Conservation (phyloP, 1,140 invertebrate genomes). For the Idris sp. region DNA sequence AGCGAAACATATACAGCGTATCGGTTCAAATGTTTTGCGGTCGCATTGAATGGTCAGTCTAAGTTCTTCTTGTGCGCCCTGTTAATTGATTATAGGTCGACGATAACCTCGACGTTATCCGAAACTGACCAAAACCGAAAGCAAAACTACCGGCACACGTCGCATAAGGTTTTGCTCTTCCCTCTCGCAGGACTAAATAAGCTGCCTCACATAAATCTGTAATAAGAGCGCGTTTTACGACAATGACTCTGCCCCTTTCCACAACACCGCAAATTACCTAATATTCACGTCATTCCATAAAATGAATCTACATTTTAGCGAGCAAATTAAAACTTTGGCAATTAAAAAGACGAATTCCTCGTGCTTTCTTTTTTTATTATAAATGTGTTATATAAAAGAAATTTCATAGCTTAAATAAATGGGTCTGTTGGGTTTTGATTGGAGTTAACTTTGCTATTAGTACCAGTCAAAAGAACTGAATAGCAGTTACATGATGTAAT, state of each 20-base stretch:
- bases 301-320: no score
- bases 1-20: constrained; percentile 53
- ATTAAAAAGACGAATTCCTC: no score
- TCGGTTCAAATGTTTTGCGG: constrained; percentile 70
- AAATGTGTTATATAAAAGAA: no score
- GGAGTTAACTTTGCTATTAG: constrained; percentile 33
- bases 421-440: constrained; percentile 34
- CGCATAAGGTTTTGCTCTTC: constrained; percentile 56
- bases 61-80: constrained; percentile 68
- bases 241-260: constrained; percentile 53
- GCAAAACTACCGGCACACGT: constrained; percentile 11
- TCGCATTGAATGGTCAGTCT: constrained; percentile 58
- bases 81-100: constrained; percentile 75
- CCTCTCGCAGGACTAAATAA: constrained; percentile 44
- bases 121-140: constrained; percentile 59
- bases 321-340: no score
- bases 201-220: constrained; percentile 72
- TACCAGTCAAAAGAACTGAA: constrained; percentile 40
- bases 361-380: no score
- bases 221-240: constrained; percentile 71
- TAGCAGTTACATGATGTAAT: constrained; percentile 49
- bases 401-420: no score
- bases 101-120: constrained; percentile 61
- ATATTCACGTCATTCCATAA: no score
- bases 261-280: constrained; percentile 69